Evolutionary conservation across 2,888 invertebrate genomes (phyloP), one percentile per base, ranked within the genome.

Genomic region (Augochlorella aurata): DNA sequence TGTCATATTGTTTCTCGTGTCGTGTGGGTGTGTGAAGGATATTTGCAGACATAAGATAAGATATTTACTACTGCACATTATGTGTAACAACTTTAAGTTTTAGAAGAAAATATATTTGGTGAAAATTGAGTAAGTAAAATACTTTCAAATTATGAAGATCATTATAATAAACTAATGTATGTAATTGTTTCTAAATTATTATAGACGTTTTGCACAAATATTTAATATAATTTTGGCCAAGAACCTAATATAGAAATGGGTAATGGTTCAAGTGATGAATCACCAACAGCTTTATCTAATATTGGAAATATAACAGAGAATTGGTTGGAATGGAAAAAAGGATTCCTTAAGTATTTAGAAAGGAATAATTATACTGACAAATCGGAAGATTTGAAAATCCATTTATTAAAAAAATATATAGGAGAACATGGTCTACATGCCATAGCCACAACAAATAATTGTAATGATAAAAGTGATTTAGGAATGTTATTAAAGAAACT

Each of bases 311-410:
- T 85, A 52, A 45, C 38, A 16, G 61, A 74, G 8, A 90, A 87
- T 72, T 90, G 90, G 90, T 21, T 45, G 8, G 66, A 50, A 10
- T 90, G 90, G 89, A 89, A 77, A 66, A 72, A 83, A 16, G 79
- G 84, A 68, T 90, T 90, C 24, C 9, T 78, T 0, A 79, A 78
- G n/a, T 90, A 83, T 67, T 50, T 90, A 58, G 80, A 77, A 66
- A 71, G 80, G 29, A 84, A 82, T 52, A 84, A 79, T 24, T 83
- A 72, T n/a, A 70, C 38, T 10, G 44, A 82, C 21, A 52, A 78
- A 16, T 9, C 85, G 2, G 74, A 54, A 4, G 83, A 88, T 8
- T 8, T 75, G 4, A 85, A 87, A 71, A 85, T 84, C 4, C 77
- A 82, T 61, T 61, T 87, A 2, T 61, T 90, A 2, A 73, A 82